Conservation (phyloP, 2,797 vertebrate species). For the Scleropages formosus region DNA sequence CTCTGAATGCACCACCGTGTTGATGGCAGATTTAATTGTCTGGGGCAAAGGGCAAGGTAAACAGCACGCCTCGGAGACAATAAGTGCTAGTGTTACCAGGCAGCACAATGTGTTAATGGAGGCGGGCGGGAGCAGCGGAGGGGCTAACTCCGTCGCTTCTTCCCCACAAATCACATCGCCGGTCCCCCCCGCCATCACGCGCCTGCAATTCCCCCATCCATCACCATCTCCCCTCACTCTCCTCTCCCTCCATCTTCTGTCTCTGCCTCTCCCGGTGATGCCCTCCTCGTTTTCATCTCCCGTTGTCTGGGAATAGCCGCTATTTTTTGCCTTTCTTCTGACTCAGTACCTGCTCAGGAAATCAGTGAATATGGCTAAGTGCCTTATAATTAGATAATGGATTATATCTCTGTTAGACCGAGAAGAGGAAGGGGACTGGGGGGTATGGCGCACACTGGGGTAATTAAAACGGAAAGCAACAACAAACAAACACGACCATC, state of each 20-base stretch:
- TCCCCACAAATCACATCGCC: constrained; percentile 52
- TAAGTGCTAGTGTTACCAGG: constrained; percentile 59
- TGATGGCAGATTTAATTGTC: constrained; percentile 63
- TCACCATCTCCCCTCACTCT: constrained; percentile 61
- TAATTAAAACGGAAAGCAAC: constrained; percentile 51
- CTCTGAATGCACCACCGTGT: constrained; percentile 47
- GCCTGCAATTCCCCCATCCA: constrained; percentile 67
- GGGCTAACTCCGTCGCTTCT: constrained; percentile 36
- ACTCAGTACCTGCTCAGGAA: constrained; percentile 40
- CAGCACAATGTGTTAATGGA: constrained; percentile 60
- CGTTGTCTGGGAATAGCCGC: constrained; percentile 30
- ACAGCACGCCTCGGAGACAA: constrained; percentile 57
- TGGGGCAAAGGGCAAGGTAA: constrained; percentile 63
- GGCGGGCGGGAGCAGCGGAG: constrained; percentile 31
- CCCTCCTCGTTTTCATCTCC: constrained; percentile 17
- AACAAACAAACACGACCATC: constrained; percentile 54
- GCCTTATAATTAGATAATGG: constrained; percentile 39
- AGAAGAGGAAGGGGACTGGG: neutral
- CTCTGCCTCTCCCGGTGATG: constrained; percentile 47
- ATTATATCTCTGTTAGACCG: constrained; percentile 20
- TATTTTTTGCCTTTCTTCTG: constrained; percentile 13
- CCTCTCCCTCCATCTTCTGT: constrained; percentile 61
- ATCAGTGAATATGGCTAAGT: constrained; percentile 36
- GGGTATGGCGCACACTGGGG: constrained; percentile 20
- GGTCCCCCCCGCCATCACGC: constrained; percentile 44